Evolutionary conservation across 1,140 invertebrate species (phyloP), one percentile per base, ranked within the genome.

Genomic region (Nylanderia fulva): DNA sequence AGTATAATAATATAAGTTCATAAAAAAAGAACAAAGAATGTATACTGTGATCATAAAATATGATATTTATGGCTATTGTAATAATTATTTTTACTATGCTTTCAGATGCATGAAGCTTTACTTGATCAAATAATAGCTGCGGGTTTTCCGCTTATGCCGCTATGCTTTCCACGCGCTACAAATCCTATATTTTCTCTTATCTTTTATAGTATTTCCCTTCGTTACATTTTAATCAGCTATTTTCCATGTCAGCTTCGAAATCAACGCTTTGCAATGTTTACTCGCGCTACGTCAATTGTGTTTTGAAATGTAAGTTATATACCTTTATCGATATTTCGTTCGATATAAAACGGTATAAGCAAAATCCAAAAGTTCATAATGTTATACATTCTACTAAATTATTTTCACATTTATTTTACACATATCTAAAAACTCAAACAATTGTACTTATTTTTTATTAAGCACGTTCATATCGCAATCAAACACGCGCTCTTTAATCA

Each of bases 51-150:
- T 64, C 29, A 6, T 11, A 71, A 66, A 36, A 68, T 63, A 83
- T 18, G 36, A 52, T 77, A 48, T 75, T 76, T 90, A 90, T 63
- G 2, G 6, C 18, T 72, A 36, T 15, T 71, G 79, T 89, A 90
- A 92, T 84, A 56, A 91, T 84, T 91, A 15, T 93, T 93, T 48
- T 93, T 92, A 91, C 92, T 91, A 90, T 93, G 93, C 84, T 94
- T 94, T 94, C 94, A 94, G 94, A 94, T 94, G 93, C 93, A 94
- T 94, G 92, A 94, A 91, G 93, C 91, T 94, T 94, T 93, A 87
- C 89, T 93, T 92, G 91, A 92, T 90, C 86, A 76, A 92, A 91
- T 92, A 92, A 92, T 91, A 92, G 85, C 90, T 92, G 85, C 90
- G 91, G 77, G 76, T 84, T 90, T 93, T 93, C 90, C 84, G 91